Evolutionary conservation across 2,888 invertebrate genomes (phyloP), one percentile per base, ranked within the genome.

Genomic region (Helleia helle): DNA sequence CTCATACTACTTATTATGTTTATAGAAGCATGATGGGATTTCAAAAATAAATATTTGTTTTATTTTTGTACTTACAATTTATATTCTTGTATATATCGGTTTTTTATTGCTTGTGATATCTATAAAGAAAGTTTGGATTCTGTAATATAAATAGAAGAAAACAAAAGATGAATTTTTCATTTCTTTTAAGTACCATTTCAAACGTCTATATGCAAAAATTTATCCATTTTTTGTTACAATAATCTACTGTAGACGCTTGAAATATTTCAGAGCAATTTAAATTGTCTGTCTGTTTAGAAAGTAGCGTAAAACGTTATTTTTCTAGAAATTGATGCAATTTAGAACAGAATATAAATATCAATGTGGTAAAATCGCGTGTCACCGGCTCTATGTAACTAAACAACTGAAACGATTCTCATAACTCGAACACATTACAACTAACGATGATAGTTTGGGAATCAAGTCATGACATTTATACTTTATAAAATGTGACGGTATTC

Each of bases 361-460:
- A 56, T 42, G 57, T 43, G 44, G 53, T 48, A 50, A 52, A 65
- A 71, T 74, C 55, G 72, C 73, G 74, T 77, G 79, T 57, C 54
- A 50, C 52, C 56, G 44, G 63, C 58, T 58, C 65, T 64, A 69
- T 66, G 70, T 70, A 70, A 71, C 70, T 71, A 76, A 72, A 74
- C 69, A 72, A 68, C 73, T 70, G 69, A 72, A 79, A 79, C 75
- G 69, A 76, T 72, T 61, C 65, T 69, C 62, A 62, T 79, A 73
- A 79, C 74, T 67, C 61, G 62, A 58, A 59, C 61, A 67, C 66
- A 76, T 79, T 74, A 79, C 53, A 56, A 41, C 48, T 80, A 80
- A 81, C 80, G 79, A 77, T 77, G 74, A 79, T 77, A 67, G 65
- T 71, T 62, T 73, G 72, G 63, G 71, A 77, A 74, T 69, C 66